These are phyloP conservation scores for Leptobrachium leishanense DNA, from an alignment of 2,113 vertebrate species.

Conservation along the genomic window DNA sequence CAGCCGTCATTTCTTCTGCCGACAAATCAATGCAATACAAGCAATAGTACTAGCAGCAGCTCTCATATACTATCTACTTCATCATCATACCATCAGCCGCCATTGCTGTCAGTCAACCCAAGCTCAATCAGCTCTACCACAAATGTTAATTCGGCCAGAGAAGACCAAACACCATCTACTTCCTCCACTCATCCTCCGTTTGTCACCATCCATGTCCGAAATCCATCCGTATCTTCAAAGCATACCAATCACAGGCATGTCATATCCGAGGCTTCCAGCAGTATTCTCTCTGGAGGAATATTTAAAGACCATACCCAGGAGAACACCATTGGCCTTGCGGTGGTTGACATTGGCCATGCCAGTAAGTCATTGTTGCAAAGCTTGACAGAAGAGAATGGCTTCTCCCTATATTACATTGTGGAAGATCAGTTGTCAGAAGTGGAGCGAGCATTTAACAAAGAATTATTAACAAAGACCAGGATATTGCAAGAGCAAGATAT, in stretches of 20 bases:
- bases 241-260: conserved; percentile 12
- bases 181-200: conserved; percentile 24
- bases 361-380: conserved; percentile 50
- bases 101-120: conserved; percentile 25
- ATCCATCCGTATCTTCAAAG: not conserved
- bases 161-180: conserved; percentile 42
- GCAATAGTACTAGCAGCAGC: not conserved
- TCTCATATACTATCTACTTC: conserved; percentile 32
- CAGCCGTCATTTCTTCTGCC: conserved; percentile 48
- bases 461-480: conserved; percentile 50
- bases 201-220: not conserved
- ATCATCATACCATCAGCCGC: conserved; percentile 38
- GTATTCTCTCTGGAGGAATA: not conserved
- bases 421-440: conserved; percentile 53
- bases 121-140: not conserved
- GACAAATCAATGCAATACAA: conserved; percentile 31
- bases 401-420: conserved; percentile 52
- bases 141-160: not conserved
- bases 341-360: conserved; percentile 31
- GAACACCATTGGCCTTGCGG: conserved; percentile 37
- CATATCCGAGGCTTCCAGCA: not conserved
- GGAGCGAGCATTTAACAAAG: conserved; percentile 40
- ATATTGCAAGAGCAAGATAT: conserved; percentile 52
- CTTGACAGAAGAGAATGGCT: conserved; percentile 51
- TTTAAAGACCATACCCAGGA: not conserved